phyloP scores from a whole-genome alignment of 2,113 vertebrate species.

The Crotalus horridus region DNA sequence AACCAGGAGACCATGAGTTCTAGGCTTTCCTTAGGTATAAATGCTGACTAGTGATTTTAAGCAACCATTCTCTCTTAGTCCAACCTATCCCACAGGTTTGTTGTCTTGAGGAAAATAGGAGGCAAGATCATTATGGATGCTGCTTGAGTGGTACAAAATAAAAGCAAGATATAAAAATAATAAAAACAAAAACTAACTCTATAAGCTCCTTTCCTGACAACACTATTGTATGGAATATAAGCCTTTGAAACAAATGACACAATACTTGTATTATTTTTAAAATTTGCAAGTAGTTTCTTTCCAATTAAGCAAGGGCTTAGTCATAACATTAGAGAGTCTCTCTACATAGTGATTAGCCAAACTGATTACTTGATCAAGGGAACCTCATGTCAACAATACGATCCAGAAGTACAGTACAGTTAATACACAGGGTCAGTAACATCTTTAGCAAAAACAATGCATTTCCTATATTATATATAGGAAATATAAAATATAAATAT shows the following conservation, averaged over 20 bases:
- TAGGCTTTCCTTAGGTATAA: no score
- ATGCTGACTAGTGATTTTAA: no score
- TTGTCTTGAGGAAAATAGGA: neutral
- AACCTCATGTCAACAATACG: neutral
- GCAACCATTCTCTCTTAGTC: no score
- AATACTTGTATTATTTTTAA: slow-evolving; percentile 38
- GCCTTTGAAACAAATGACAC: neutral
- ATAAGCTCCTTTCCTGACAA: neutral
- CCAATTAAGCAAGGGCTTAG: neutral
- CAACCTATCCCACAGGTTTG: no score
- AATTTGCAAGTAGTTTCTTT: slow-evolving; percentile 2
- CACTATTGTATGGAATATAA: neutral
- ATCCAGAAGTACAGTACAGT: neutral
- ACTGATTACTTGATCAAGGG: neutral
- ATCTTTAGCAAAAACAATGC: neutral
- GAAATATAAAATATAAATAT: no score
- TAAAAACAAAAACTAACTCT: no score
- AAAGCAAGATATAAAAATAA: neutral
- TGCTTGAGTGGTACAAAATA: neutral
- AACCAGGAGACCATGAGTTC: neutral
- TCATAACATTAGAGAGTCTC: neutral
- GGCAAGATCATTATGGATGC: neutral
- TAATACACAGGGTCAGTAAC: neutral
- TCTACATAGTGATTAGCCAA: neutral
- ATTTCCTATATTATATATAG: neutral